Evolutionary conservation across 2,888 invertebrate species (phyloP), one percentile per base, ranked within the genome.

Genomic region (Erebia epiphron): DNA sequence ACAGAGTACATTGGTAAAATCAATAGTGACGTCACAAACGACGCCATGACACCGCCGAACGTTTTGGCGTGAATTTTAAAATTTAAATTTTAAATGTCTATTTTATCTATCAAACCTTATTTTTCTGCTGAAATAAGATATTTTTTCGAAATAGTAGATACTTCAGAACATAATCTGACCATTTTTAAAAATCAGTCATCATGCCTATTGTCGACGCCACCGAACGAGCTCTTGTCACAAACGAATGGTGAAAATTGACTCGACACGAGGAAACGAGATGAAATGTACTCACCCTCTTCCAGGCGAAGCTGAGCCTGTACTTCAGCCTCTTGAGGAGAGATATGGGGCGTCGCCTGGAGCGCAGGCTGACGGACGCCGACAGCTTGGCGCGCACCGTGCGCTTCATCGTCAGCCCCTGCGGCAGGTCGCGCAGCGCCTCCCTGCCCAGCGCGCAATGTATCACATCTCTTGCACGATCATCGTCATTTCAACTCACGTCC

Each of bases 321-420:
- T 95, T 95, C 57, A 95, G 79, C 67, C 94, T 86, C 82, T 94
- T 95, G 80, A 86, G 93, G 75, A 92, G 81, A 1, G 95, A 92
- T 52, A 95, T 90, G 0, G 95, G 94, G 62, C 92, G 90, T 18
- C 85, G 83, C 73, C 93, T 92, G 0, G 94, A 92, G 57, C 94
- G 94, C 65, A 93, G 87, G 74, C 94, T 95, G 46, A 96, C 94
- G 0, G 95, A 95, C 0, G 91, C 91, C 0, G 94, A 93, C 50
- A 96, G 86, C 82, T 95, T 95, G 52, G 94, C 94, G 76, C 95
- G 95, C 0, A 97, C 95, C 61, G 92, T 91, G 75, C 96, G 90
- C 85, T 96, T 97, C 79, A 96, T 93, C 1, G 95, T 95, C 70
- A 97, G 84, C 58, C 95, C 94, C 80, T 96, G 96, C 0, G 96